Evolutionary conservation across 2,888 invertebrate genomes (phyloP).

Genomic region (Volucella zonaria): DNA sequence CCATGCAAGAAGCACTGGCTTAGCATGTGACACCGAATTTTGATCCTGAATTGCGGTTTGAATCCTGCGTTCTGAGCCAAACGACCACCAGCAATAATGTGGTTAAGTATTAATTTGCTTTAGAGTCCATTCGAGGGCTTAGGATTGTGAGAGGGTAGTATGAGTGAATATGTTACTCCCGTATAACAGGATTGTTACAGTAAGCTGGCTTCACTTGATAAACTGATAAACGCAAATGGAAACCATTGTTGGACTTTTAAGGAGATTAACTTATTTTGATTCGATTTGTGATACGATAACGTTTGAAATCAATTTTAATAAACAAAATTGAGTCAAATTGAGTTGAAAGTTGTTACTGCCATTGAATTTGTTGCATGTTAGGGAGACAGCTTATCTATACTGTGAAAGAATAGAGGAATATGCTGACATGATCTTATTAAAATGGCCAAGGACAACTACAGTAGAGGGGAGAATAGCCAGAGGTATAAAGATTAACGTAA

Average conservation of each 20-base stretch:
- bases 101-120: slow-evolving; percentile 63
- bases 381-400: too few relatives aligned
- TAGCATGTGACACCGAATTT: slow-evolving; percentile 41
- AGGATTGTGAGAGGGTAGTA: background rate
- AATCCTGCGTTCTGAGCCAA: slow-evolving; percentile 29
- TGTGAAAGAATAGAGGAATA: too few relatives aligned
- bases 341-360: too few relatives aligned
- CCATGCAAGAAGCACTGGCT: background rate
- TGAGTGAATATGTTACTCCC: background rate
- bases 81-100: slow-evolving; percentile 43
- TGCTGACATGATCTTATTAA: too few relatives aligned
- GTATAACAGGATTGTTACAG: slow-evolving; percentile 3
- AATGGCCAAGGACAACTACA: too few relatives aligned
- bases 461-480: too few relatives aligned
- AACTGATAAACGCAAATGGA: slow-evolving; percentile 22
- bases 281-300: background rate
- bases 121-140: slow-evolving; percentile 25
- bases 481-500: too few relatives aligned
- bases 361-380: too few relatives aligned
- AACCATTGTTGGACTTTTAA: background rate
- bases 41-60: slow-evolving; percentile 61
- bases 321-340: too few relatives aligned
- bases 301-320: too few relatives aligned
- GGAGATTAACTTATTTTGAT: slow-evolving; percentile 9
- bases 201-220: slow-evolving; percentile 40